Base-by-base conservation (phyloP, 2,888 invertebrate genomes). In the Smittia sp. region DNA sequence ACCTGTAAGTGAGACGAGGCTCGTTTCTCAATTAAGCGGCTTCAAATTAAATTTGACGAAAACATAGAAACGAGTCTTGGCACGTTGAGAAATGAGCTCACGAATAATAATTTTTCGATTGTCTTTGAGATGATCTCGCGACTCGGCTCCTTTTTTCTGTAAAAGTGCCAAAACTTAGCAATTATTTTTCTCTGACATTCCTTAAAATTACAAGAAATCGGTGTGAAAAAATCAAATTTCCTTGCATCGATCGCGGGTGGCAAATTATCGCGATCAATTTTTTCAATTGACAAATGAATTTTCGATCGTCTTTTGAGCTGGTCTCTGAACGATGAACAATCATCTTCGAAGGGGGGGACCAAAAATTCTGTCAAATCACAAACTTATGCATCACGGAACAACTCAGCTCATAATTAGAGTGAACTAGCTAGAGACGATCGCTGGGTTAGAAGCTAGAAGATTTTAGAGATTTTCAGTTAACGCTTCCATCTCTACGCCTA, bases 81-180 rank as follows among this genome's bases (percentile, higher is more conserved):
- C 72, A 72, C 72, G 52, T 39, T 15, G n/a, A 25, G 25, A 52
- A 69, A 22, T 54, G 52, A 72, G 58, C 58, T 58, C 72, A 72
- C 54, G 20, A 54, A 38, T 27, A 58, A 58, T 20, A 63, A 58
- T 20, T 58, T 70, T 54, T 32, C 27, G 13, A 70, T 25, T 69
- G 69, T 46, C 67, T 52, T 39, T 62, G 38, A 39, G 39, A 39
- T 20, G 66, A 32, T 38, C 22, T 38, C 39, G n/a, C 58, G 11
- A 27, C 63, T 63, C 27, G 25, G 27, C 22, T 58, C 22, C 22
- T 58, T 46, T 46, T 58, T 58, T 58, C 58, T 24, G 27, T 1
- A 25, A 54, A 54, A 25, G 69, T 69, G 15, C 54, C 52, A 15
- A 69, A 25, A 69, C 24, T 54, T 69, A 11, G 52, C 22, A 69